Conservation (phyloP, 64 coral and sea anemone genomes). For the Astreopora myriophthalma region DNA sequence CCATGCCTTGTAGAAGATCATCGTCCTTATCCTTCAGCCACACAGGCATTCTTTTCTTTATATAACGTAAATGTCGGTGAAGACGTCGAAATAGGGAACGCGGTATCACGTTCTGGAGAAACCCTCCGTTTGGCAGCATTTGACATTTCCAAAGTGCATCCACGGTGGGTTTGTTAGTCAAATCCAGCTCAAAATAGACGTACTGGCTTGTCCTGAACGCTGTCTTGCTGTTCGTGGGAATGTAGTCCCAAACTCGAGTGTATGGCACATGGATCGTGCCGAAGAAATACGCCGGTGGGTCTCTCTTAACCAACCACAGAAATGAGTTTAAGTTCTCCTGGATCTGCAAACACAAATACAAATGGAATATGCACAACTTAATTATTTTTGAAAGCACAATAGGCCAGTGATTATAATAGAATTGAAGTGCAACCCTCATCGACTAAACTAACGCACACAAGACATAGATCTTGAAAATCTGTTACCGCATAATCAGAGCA, state of each 20-base stretch:
- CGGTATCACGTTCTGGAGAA: conserved; percentile 78
- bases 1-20: conserved; percentile 50
- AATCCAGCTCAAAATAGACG: conserved; percentile 98
- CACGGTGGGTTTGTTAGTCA: conserved; percentile 72
- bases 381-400: conserved; percentile 52
- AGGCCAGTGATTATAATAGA: background rate
- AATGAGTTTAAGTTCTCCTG: conserved; percentile 93
- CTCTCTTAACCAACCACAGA: conserved; percentile 81
- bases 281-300: conserved; percentile 94
- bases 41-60: conserved; percentile 71
- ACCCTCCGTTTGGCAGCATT: conserved; percentile 70
- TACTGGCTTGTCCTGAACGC: conserved; percentile 81
- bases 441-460: conserved; percentile 26
- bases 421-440: conserved; percentile 11
- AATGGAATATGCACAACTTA: conserved; percentile 60
- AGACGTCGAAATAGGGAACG: conserved; percentile 78
- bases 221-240: conserved; percentile 91
- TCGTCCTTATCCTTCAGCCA: conserved; percentile 69
- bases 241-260: conserved; percentile 96
- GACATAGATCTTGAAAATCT: conserved; percentile 29
- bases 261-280: conserved; percentile 98
- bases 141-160: conserved; percentile 85
- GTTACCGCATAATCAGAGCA: conserved; percentile 42
- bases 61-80: conserved; percentile 81
- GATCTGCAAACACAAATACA: conserved; percentile 75